These are phyloP conservation scores for Chloroclystis v-ata DNA, from an alignment of 2,888 invertebrate species.

Conservation along the genomic window DNA sequence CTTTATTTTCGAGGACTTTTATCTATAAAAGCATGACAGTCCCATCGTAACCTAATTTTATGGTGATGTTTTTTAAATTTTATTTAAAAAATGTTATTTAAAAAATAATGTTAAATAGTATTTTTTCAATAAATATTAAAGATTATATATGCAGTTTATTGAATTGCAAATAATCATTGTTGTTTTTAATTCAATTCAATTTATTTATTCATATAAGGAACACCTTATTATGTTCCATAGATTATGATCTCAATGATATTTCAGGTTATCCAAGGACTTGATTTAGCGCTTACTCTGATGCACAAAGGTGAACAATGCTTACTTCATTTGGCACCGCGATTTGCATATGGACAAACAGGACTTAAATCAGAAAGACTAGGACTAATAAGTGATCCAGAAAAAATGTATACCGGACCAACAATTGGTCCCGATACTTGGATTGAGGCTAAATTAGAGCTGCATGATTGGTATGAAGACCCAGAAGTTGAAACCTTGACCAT, in stretches of 20 bases:
- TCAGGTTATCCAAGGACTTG: constrained; percentile 86
- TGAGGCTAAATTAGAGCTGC: constrained; percentile 84
- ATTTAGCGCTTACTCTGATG: constrained; percentile 91
- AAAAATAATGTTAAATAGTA: no score
- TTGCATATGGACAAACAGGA: constrained; percentile 89
- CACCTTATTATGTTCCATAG: no score
- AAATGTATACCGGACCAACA: constrained; percentile 65
- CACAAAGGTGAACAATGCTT: constrained; percentile 87
- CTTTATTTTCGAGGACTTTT: no score
- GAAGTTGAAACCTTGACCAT: constrained; percentile 82
- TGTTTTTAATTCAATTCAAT: no score
- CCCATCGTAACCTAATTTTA: no score
- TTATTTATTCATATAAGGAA: no score
- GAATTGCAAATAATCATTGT: no score
- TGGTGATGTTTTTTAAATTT: no score
- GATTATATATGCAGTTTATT: no score
- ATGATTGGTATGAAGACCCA: constrained; percentile 81
- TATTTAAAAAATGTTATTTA: no score
- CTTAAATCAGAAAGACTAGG: constrained; percentile 71
- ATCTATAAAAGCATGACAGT: no score
- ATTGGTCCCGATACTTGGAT: constrained; percentile 83
- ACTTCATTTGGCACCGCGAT: constrained; percentile 85
- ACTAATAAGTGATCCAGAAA: constrained; percentile 52
- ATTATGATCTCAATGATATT: constrained; percentile 22
- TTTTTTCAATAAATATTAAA: no score